Percentiles rank a stretch among this genome's conserved stretches.
Conservation (phyloP, 2,888 invertebrate genomes). For the Ceriagrion tenellum region DNA sequence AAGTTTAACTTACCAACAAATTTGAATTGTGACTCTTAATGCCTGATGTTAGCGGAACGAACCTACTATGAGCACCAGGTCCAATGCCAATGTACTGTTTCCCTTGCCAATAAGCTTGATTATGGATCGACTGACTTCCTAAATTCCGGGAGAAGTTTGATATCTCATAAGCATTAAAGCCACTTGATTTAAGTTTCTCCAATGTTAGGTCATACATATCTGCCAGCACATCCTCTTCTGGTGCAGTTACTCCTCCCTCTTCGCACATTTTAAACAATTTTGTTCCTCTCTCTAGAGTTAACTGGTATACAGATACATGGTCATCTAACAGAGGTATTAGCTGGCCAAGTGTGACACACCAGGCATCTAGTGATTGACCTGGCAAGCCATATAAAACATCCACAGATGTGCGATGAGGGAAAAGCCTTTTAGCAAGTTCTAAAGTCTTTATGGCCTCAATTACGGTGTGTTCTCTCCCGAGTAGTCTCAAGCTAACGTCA, state of each 20-base stretch:
- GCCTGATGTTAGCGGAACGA: constrained; percentile 37
- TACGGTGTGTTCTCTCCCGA: constrained; percentile 25
- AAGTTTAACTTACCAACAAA: not conserved
- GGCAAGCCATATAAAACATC: constrained; percentile 77
- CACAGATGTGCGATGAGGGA: constrained; percentile 74
- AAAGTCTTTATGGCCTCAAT: constrained; percentile 71
- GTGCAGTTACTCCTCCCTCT: constrained; percentile 61
- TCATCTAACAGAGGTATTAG: constrained; percentile 70
- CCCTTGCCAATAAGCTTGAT: constrained; percentile 71
- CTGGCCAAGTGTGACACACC: constrained; percentile 74
- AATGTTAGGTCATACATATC: constrained; percentile 69
- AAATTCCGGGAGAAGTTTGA: constrained; percentile 71
- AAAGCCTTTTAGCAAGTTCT: constrained; percentile 73
- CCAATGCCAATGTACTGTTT: constrained; percentile 72
- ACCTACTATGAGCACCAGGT: constrained; percentile 72
- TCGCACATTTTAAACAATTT: constrained; percentile 59
- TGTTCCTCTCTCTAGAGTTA: constrained; percentile 63
- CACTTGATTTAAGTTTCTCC: constrained; percentile 6
- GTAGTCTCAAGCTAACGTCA: constrained; percentile 10
- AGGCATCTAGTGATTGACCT: constrained; percentile 74
- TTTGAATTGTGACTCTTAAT: not conserved
- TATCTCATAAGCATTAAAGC: constrained; percentile 71
- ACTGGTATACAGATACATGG: constrained; percentile 70
- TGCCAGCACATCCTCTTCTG: constrained; percentile 68
- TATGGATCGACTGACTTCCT: constrained; percentile 70